Evolutionary conservation across 2,888 invertebrate species (phyloP).

Genomic region (Callosobruchus maculatus): DNA sequence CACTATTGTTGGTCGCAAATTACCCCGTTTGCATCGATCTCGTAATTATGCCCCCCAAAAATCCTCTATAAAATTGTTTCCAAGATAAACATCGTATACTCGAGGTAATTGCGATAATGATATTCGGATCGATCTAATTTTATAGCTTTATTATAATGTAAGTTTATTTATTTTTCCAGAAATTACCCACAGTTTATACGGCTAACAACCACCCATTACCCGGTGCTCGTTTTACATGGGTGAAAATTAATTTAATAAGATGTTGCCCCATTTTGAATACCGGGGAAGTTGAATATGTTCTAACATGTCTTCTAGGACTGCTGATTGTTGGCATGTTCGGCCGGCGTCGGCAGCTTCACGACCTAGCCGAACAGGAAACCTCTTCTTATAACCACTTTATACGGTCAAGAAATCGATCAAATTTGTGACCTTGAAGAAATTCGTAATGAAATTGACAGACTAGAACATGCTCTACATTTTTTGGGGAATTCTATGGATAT

Average conservation of each 20-base stretch:
- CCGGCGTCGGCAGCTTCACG: too few relatives aligned
- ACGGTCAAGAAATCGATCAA: too few relatives aligned
- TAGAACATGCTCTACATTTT: too few relatives aligned
- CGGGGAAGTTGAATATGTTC: neutral
- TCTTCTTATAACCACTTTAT: too few relatives aligned
- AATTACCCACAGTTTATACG: slow-evolving; percentile 15
- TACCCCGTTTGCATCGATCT: neutral
- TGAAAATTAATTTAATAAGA: slow-evolving; percentile 12
- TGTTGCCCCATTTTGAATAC: slow-evolving; percentile 4
- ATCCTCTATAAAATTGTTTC: neutral
- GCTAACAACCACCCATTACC: slow-evolving; percentile 13
- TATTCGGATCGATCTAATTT: slow-evolving; percentile 22
- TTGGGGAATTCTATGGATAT: too few relatives aligned
- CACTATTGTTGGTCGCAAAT: neutral
- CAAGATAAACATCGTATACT: slow-evolving; percentile 12
- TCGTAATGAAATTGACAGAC: too few relatives aligned
- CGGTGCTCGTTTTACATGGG: slow-evolving; percentile 6
- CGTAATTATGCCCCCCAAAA: neutral
- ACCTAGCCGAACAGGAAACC: too few relatives aligned
- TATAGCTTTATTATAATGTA: slow-evolving; percentile 28
- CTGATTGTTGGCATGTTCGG: too few relatives aligned
- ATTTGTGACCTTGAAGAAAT: too few relatives aligned
- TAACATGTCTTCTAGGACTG: too few relatives aligned
- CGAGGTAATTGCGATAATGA: slow-evolving; percentile 10
- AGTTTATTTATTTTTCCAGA: slow-evolving; percentile 18